Percentiles rank a stretch among this genome's conserved stretches.
phyloP scores from a whole-genome alignment of 2,797 vertebrate species.

The Dendrocincla tyrannina region DNA sequence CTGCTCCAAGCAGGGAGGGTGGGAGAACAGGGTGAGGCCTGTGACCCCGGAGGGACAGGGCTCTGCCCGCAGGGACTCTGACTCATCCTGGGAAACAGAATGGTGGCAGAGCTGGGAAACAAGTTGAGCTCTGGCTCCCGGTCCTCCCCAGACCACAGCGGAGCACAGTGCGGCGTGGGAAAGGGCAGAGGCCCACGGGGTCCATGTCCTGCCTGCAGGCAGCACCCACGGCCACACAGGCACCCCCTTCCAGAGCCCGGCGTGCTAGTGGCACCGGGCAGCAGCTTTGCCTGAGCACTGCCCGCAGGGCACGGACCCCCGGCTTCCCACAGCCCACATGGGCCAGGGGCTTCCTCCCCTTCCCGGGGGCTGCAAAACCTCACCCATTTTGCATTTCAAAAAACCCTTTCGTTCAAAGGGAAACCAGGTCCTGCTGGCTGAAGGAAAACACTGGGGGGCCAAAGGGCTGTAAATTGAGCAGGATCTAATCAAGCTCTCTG shows the following conservation, averaged over 20 bases:
- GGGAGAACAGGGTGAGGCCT: not conserved
- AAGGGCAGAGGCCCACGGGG: not conserved
- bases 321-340: not conserved
- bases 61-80: not conserved
- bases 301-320: not conserved
- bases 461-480: slow-evolving; percentile 17
- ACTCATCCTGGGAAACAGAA: slow-evolving; percentile 30
- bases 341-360: not conserved
- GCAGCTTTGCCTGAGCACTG: accelerated
- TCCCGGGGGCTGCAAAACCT: not conserved
- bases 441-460: not conserved
- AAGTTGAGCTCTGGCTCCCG: not conserved
- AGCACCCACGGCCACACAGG: not conserved
- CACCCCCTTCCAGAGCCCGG: not conserved
- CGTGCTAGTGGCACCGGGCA: accelerated
- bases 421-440: not conserved
- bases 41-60: not conserved
- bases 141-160: not conserved
- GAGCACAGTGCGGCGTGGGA: not conserved
- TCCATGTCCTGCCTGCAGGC: not conserved
- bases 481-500: slow-evolving; percentile 5
- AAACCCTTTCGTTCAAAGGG: not conserved
- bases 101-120: slow-evolving; percentile 17
- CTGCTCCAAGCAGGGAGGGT: not conserved
- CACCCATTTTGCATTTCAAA: slow-evolving; percentile 47